Percentiles rank a stretch among this genome's conserved stretches.
phyloP scores from a whole-genome alignment of 2,888 invertebrate species.

The Phlogophora meticulosa region DNA sequence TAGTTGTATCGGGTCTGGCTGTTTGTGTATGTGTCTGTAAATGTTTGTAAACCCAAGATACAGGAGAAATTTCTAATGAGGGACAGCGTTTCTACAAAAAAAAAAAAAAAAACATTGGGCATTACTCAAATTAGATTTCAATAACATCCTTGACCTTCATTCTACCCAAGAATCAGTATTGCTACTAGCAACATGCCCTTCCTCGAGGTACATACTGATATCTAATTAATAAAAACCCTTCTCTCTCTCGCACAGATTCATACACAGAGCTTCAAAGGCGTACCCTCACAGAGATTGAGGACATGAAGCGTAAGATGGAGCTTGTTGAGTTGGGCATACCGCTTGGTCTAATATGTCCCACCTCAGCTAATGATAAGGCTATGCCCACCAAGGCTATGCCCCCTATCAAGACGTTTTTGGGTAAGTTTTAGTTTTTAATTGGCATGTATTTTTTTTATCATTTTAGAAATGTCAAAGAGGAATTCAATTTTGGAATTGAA shows the following conservation, averaged over 20 bases:
- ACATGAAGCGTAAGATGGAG: slow-evolving; percentile 89
- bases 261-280: slow-evolving; percentile 80
- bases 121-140: too few species aligned
- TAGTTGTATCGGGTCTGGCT: too few species aligned
- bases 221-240: neutral
- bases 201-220: too few species aligned
- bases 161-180: too few species aligned
- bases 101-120: too few species aligned
- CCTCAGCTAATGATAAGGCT: slow-evolving; percentile 80
- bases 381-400: slow-evolving; percentile 90
- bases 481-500: too few species aligned
- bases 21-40: too few species aligned
- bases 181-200: too few species aligned
- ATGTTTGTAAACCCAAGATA: too few species aligned
- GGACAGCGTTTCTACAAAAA: too few species aligned
- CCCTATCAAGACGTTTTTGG: slow-evolving; percentile 86
- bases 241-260: slow-evolving; percentile 50
- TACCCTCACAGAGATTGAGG: slow-evolving; percentile 85
- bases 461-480: neutral
- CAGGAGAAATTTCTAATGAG: too few species aligned
- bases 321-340: slow-evolving; percentile 87
- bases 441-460: neutral
- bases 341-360: slow-evolving; percentile 86
- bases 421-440: slow-evolving; percentile 74
- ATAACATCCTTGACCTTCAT: too few species aligned